Evolutionary conservation across 2,113 vertebrate species (phyloP).

Genomic region (Isurus oxyrinchus): DNA sequence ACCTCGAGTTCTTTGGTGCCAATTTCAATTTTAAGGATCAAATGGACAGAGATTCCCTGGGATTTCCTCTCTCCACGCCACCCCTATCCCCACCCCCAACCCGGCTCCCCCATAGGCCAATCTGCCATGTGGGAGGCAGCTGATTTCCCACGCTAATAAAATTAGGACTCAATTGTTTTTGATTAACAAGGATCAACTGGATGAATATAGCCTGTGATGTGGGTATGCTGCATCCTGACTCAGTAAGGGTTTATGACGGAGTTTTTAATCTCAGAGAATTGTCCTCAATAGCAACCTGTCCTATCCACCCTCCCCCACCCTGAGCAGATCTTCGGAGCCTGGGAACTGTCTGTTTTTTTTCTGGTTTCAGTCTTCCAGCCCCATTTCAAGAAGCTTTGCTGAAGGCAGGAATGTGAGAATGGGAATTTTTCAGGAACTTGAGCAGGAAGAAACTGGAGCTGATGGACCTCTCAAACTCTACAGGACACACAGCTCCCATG

Average conservation of each 20-base stretch:
- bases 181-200: background rate
- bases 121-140: too few relatives aligned
- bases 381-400: background rate
- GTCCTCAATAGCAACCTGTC: background rate
- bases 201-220: background rate
- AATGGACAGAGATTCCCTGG: background rate
- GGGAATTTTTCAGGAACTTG: background rate
- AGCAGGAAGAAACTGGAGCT: background rate
- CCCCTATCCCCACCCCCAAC: too few relatives aligned
- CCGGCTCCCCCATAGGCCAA: background rate
- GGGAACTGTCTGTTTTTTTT: background rate
- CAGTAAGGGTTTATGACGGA: background rate
- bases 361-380: too few relatives aligned
- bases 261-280: background rate
- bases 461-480: background rate
- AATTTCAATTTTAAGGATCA: background rate
- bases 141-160: background rate
- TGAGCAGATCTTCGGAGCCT: too few relatives aligned
- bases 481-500: background rate
- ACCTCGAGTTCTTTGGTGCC: background rate
- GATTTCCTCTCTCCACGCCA: background rate
- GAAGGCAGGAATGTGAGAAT: background rate
- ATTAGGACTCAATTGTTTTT: background rate
- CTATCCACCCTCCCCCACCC: background rate
- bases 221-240: background rate